Conservation (phyloP, 2,888 invertebrate species). For the Heliconius ethilla region DNA sequence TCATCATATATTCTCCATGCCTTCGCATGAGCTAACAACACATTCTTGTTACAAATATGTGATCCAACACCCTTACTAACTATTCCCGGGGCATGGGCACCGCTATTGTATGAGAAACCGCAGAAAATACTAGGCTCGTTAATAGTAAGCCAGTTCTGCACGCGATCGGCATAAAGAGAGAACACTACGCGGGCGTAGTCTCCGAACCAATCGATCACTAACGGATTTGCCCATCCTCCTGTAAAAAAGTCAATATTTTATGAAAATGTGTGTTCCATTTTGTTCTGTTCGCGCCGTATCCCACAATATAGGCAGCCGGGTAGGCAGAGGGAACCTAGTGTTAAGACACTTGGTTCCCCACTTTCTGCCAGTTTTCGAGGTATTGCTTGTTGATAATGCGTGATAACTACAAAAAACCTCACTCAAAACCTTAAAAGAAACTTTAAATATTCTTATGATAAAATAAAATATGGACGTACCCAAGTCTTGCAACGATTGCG, state of each 20-base stretch:
- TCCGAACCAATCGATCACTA: neutral
- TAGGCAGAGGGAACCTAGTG: too few relatives aligned
- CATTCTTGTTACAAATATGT: constrained; percentile 84
- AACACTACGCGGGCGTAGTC: constrained; percentile 3
- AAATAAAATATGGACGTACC: constrained; percentile 36
- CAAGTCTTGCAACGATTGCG: constrained; percentile 59
- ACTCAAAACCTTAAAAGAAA: too few relatives aligned
- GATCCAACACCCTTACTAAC: constrained; percentile 8
- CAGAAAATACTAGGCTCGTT: constrained; percentile 4
- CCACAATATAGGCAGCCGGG: too few relatives aligned
- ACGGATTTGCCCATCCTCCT: constrained; percentile 13
- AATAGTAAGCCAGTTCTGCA: constrained; percentile 1
- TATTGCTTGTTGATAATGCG: too few relatives aligned
- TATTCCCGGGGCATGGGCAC: constrained; percentile 9
- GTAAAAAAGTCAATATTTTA: neutral
- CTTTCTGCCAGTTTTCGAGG: too few relatives aligned
- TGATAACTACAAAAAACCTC: too few relatives aligned
- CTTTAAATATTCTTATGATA: neutral
- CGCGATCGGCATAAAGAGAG: neutral
- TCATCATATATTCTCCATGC: constrained; percentile 83
- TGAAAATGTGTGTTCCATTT: neutral
- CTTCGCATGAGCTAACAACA: constrained; percentile 85
- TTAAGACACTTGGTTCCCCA: too few relatives aligned
- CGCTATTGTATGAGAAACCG: neutral
- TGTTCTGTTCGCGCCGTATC: too few relatives aligned